These are phyloP conservation scores for Mesaphorura yosii DNA, from an alignment of 1,140 invertebrate species.

Conservation along the genomic window DNA sequence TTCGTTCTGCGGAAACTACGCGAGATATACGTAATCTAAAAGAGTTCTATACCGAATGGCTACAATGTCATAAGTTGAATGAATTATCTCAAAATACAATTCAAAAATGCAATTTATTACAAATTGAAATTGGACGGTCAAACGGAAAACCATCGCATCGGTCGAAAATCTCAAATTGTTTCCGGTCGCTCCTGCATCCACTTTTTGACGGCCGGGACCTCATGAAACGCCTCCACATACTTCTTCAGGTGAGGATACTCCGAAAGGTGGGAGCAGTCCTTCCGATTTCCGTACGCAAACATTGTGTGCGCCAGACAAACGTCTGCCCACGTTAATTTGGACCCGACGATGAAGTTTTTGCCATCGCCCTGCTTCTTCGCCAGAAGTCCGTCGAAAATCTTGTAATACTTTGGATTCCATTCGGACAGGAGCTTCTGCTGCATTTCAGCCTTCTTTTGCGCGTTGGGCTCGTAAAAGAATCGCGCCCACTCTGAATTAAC, in stretches of 20 bases:
- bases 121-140: too few relatives aligned
- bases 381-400: constrained; percentile 1
- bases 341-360: not conserved
- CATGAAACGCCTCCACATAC: not conserved
- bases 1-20: too few relatives aligned
- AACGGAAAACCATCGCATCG: too few relatives aligned
- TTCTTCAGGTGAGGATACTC: not conserved
- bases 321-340: constrained; percentile 7
- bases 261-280: not conserved
- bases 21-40: not conserved
- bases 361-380: not conserved
- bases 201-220: not conserved
- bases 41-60: not conserved
- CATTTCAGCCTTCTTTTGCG: constrained; percentile 6
- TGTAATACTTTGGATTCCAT: constrained; percentile 7
- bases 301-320: not conserved
- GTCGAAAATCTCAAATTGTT: too few relatives aligned
- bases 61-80: not conserved
- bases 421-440: not conserved
- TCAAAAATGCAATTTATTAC: not conserved
- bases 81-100: not conserved
- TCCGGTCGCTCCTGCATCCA: not conserved
- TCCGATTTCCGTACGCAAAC: not conserved
- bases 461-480: constrained; percentile 6
- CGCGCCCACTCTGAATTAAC: constrained; percentile 5